Percentiles rank a stretch among this genome's conserved stretches.
These are phyloP conservation scores for Odocoileus virginianus DNA, from an alignment of 2,113 vertebrate genomes.

Conservation along the genomic window DNA sequence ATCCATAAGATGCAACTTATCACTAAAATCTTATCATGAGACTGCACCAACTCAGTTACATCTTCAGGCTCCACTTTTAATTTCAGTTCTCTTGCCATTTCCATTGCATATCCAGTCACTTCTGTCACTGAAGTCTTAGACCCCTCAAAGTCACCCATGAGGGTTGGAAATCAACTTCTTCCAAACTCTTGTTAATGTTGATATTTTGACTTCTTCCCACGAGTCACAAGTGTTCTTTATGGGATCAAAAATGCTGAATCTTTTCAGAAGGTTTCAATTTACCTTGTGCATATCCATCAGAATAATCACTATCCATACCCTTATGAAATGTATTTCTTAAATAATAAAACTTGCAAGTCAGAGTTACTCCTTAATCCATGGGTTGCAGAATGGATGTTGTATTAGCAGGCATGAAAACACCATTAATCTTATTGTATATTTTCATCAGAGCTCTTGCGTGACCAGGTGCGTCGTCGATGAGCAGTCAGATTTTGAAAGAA, in stretches of 20 bases:
- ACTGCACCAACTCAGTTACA: not conserved
- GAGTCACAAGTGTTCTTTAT: not conserved
- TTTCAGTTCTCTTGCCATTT: not conserved
- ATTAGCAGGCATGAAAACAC: not conserved
- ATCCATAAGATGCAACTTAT: not conserved
- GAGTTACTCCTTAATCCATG: not conserved
- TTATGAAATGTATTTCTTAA: not conserved
- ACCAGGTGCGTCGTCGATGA: not conserved
- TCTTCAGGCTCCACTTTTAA: not conserved
- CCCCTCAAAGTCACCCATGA: not conserved
- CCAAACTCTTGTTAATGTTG: not conserved
- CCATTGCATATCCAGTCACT: not conserved
- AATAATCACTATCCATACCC: not conserved
- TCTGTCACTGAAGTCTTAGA: not conserved
- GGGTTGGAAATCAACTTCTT: not conserved
- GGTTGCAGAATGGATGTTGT: not conserved
- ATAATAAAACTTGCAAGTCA: not conserved
- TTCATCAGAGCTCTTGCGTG: not conserved
- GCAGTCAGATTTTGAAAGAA: not conserved
- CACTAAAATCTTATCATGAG: not conserved
- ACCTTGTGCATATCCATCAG: not conserved
- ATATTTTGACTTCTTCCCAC: not conserved
- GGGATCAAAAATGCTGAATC: not conserved
- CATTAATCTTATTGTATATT: not conserved
- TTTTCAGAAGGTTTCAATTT: not conserved